Conservation (phyloP, 2,888 invertebrate species). For the Plagodis pulveraria region DNA sequence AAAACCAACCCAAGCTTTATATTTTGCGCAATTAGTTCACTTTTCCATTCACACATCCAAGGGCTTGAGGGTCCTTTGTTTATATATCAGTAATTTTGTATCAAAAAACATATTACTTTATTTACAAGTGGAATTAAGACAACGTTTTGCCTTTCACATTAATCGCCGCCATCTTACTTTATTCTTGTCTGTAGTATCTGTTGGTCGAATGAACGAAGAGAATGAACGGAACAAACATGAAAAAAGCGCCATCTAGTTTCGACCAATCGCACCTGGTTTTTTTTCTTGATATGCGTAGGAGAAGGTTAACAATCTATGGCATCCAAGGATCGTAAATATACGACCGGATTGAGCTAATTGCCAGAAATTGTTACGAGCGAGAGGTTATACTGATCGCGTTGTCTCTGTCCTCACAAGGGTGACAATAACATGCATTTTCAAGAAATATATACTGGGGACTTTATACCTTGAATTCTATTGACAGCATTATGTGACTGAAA, state of each 20-base stretch:
- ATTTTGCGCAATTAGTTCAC: slow-evolving; percentile 63
- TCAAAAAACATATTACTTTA: slow-evolving; percentile 71
- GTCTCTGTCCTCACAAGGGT: too few species aligned
- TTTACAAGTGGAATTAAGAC: slow-evolving; percentile 82
- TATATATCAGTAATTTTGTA: slow-evolving; percentile 55
- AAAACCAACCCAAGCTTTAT: slow-evolving; percentile 65
- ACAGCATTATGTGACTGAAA: too few species aligned
- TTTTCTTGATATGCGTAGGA: not conserved
- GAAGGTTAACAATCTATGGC: too few species aligned
- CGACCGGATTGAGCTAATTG: too few species aligned
- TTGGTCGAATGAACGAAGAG: slow-evolving; percentile 68
- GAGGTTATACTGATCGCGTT: too few species aligned
- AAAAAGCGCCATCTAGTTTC: slow-evolving; percentile 22
- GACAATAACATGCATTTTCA: too few species aligned
- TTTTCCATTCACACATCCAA: slow-evolving; percentile 60
- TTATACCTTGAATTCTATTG: too few species aligned
- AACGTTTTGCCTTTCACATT: slow-evolving; percentile 88
- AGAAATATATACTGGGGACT: too few species aligned
- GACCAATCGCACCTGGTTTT: not conserved
- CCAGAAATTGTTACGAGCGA: too few species aligned
- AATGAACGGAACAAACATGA: slow-evolving; percentile 5
- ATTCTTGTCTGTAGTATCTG: slow-evolving; percentile 59
- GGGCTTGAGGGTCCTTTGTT: slow-evolving; percentile 49
- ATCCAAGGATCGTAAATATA: too few species aligned
- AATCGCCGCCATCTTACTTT: slow-evolving; percentile 87